Evolutionary conservation across 2,888 invertebrate genomes (phyloP), one percentile per base, ranked within the genome.

Genomic region (Baccha elongata): DNA sequence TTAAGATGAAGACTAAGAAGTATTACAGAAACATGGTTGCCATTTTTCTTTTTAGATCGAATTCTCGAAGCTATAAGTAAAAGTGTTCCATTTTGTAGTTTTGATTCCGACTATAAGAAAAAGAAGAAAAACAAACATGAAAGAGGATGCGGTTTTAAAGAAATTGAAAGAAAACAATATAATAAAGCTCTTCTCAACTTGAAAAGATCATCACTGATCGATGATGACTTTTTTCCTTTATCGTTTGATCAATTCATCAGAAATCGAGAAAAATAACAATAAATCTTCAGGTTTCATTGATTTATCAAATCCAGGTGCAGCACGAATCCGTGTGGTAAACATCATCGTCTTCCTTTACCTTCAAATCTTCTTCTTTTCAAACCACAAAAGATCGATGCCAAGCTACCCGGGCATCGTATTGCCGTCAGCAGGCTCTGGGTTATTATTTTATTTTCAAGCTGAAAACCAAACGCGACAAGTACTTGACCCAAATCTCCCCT

Each of bases 401-500:
- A 67, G 11, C 4, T 8, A 19, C 13, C 40, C 48, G 10, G n/a
- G n/a, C n/a, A n/a, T n/a, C n/a, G n/a, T n/a, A n/a, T n/a, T n/a
- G n/a, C 40, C 52, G 29, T 11, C 15, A 35, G 10, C 4, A 21
- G 29, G 23, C 32, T 23, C 32, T 64, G 53, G 52, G 42, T 40
- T 62, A 68, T n/a, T 62, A 48, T 62, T 69, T 29, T 44, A 55
- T 42, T 23, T 55, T 71, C 15, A 21, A 62, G 32, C 53, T 52
- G 37, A 58, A 58, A 60, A 74, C 60, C 11, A 40, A 69, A 53
- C 32, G 46, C 53, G 58, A 35, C 26, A 50, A 80, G 74, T 68
- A 83, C 83, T 83, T 83, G 83, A 83, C 83, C 83, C 72, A 83
- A 78, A 83, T 83, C 50, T 52, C 42, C 78, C 78, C 44, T 72